Evolutionary conservation across 2,113 vertebrate species (phyloP).

Genomic region (Choloepus hoffmanni): DNA sequence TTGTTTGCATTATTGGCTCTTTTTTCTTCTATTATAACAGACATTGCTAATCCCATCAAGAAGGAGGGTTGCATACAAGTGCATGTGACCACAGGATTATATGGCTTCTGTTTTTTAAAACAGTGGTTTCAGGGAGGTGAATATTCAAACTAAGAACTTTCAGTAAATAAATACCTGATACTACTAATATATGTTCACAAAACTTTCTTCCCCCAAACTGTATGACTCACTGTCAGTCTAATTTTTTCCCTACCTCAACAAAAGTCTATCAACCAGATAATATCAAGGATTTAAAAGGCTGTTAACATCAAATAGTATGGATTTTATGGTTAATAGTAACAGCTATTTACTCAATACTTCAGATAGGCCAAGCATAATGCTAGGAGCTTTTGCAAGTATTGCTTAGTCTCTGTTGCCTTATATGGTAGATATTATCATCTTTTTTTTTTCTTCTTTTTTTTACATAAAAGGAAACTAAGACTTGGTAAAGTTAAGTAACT

Average conservation of each 20-base stretch:
- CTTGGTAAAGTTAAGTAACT: background rate
- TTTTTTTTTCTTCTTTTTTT: slow-evolving; percentile 10
- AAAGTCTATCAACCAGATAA: background rate
- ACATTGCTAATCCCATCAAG: background rate
- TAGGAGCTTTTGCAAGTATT: background rate
- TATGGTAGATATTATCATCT: background rate
- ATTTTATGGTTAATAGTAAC: background rate
- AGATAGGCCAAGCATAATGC: background rate
- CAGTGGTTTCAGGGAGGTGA: background rate
- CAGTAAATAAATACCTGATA: background rate
- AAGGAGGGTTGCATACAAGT: background rate
- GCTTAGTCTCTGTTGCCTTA: background rate
- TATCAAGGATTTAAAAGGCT: background rate
- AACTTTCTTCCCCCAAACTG: background rate
- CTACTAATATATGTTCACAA: background rate
- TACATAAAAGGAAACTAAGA: slow-evolving; percentile 21
- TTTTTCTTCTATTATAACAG: background rate
- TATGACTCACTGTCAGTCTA: background rate
- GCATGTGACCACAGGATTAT: background rate
- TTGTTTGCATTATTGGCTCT: background rate
- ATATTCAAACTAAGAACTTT: slow-evolving; percentile 19
- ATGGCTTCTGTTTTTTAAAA: background rate
- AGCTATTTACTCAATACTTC: background rate
- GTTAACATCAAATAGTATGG: background rate
- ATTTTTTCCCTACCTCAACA: background rate